Evolutionary conservation across 2,797 vertebrate genomes (phyloP).

Genomic region (Sebastiscus albofasciatus): DNA sequence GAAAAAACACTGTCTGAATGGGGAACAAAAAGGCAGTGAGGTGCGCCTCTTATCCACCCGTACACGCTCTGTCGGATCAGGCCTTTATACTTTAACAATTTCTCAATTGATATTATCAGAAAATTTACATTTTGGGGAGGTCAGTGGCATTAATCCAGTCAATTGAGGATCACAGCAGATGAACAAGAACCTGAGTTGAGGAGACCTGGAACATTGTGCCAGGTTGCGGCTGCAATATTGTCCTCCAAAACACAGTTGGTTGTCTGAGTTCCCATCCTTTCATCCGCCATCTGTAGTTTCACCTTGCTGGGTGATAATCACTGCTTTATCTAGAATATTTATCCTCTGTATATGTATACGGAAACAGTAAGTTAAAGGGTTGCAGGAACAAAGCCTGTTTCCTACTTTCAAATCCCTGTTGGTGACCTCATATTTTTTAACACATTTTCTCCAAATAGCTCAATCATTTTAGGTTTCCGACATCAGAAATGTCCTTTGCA

Average conservation of each 20-base stretch:
- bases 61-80: fast-evolving
- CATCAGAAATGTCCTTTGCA: constrained; percentile 9
- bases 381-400: neutral
- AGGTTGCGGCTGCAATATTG: neutral
- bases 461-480: neutral
- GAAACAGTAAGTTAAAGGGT: neutral
- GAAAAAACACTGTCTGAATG: no score
- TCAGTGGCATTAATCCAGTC: neutral
- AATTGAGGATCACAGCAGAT: neutral
- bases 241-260: neutral
- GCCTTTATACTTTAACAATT: neutral
- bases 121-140: neutral
- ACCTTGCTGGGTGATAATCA: neutral
- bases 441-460: neutral
- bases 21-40: no score
- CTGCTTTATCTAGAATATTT: neutral
- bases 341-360: neutral
- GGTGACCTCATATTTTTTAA: neutral
- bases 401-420: neutral
- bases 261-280: neutral
- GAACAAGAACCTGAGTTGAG: neutral
- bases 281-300: neutral
- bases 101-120: neutral
- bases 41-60: no score
- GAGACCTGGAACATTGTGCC: neutral